Evolutionary conservation across 2,113 vertebrate species (phyloP).

Genomic region (Mohoua ochrocephala): DNA sequence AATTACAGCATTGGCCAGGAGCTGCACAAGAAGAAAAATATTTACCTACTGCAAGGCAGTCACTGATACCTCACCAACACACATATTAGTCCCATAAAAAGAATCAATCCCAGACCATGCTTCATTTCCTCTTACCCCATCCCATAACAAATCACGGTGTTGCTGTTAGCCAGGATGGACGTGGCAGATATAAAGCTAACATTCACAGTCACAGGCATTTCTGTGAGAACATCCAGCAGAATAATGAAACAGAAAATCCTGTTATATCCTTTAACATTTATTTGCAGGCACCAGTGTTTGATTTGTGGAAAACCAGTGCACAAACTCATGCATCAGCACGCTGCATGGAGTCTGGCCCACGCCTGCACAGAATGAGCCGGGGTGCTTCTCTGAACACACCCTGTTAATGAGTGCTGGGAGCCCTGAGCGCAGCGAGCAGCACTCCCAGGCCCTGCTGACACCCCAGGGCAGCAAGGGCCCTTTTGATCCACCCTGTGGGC

Average conservation of each 20-base stretch:
- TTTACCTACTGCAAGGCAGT: not conserved
- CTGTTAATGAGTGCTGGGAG: not conserved
- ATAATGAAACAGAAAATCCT: not conserved
- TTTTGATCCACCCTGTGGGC: not conserved
- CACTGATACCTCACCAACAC: not conserved
- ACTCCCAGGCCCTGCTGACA: not conserved
- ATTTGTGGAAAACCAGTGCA: not conserved
- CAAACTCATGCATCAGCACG: not conserved
- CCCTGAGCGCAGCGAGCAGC: not conserved
- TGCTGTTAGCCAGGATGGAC: not conserved
- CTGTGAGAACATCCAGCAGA: fast-evolving
- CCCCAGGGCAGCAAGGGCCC: not conserved
- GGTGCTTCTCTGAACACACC: not conserved
- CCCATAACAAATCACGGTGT: not conserved
- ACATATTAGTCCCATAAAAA: not conserved
- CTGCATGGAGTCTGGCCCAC: not conserved
- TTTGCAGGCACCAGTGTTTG: not conserved
- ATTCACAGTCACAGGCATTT: not conserved
- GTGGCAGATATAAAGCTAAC: not conserved
- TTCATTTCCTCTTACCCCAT: not conserved
- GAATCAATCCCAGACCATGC: not conserved
- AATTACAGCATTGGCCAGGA: slow-evolving; percentile 85
- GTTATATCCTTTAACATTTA: not conserved
- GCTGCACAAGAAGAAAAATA: slow-evolving; percentile 65
- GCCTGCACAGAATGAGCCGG: not conserved